Evolutionary conservation across 2,113 vertebrate genomes (phyloP).

Genomic region (Athene noctua): DNA sequence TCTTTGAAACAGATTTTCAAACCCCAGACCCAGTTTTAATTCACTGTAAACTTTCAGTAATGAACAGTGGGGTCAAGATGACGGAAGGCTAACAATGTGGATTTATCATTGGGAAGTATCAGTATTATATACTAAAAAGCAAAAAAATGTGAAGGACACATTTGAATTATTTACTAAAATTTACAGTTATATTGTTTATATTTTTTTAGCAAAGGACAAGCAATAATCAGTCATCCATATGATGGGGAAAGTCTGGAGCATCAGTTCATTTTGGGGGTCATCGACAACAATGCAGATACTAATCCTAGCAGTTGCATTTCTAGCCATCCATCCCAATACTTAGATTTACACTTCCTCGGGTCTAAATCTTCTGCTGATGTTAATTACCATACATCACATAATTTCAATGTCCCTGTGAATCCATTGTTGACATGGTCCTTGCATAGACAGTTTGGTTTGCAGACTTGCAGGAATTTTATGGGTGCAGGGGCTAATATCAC

Average conservation of each 20-base stretch:
- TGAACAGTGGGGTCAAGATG: neutral
- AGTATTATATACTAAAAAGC: neutral
- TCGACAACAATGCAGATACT: neutral
- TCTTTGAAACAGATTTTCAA: conserved; percentile 1
- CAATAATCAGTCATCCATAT: neutral
- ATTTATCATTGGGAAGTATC: neutral
- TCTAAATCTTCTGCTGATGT: neutral
- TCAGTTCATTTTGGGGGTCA: neutral
- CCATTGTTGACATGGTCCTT: neutral
- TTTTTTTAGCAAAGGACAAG: neutral
- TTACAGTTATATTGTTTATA: neutral
- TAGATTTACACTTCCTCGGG: neutral
- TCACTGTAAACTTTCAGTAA: neutral
- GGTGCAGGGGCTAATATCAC: neutral
- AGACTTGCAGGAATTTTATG: neutral
- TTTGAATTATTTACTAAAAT: neutral
- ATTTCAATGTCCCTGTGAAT: neutral
- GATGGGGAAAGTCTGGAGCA: neutral
- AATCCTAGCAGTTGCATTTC: neutral
- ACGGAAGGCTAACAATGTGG: neutral
- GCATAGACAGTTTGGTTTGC: neutral
- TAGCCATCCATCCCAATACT: neutral
- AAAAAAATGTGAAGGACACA: neutral
- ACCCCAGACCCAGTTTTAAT: neutral
- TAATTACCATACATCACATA: neutral